Evolutionary conservation across 2,797 vertebrate genomes (phyloP).

Genomic region (Xiphophorus birchmanni): DNA sequence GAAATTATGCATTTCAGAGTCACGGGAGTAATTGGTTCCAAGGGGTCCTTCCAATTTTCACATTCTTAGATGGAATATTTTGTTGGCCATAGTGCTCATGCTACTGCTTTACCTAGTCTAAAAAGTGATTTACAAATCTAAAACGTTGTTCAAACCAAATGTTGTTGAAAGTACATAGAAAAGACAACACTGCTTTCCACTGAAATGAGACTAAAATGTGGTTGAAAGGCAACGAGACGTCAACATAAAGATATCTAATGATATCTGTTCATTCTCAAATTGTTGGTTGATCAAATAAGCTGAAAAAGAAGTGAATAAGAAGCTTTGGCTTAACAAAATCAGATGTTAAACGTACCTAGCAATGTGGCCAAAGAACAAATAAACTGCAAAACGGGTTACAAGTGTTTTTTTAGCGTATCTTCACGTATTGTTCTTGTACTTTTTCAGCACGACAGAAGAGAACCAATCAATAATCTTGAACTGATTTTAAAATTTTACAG

Average conservation of each 20-base stretch:
- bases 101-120: constrained; percentile 35
- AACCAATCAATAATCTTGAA: not conserved
- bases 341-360: not conserved
- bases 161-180: not conserved
- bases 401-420: not conserved
- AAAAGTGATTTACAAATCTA: not conserved
- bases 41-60: constrained; percentile 55
- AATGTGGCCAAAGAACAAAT: not conserved
- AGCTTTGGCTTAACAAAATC: not conserved
- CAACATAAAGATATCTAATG: not conserved
- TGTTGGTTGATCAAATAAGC: not conserved
- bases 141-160: not conserved
- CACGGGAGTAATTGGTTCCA: constrained; percentile 55
- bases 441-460: not conserved
- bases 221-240: not conserved
- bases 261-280: not conserved
- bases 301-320: not conserved
- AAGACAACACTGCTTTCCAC: not conserved
- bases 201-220: not conserved
- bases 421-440: not conserved
- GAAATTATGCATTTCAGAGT: constrained; percentile 34
- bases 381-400: not conserved
- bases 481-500: not conserved
- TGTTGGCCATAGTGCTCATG: constrained; percentile 36
- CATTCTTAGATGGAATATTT: constrained; percentile 46